Base-by-base conservation (phyloP, 2,113 vertebrate species). In the Crotalus tigris region DNA sequence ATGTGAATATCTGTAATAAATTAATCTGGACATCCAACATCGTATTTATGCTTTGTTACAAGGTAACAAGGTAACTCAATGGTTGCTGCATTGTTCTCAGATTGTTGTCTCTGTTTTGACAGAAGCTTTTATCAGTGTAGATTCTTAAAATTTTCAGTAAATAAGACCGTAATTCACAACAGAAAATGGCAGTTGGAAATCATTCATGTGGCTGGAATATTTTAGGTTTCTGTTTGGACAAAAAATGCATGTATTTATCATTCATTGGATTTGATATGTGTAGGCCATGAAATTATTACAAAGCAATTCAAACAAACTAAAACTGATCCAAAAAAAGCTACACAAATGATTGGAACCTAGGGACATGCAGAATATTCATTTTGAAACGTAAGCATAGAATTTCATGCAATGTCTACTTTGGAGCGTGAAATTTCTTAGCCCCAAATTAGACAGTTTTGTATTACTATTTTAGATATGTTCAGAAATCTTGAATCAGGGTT, bases 1-100 rank as follows among this genome's bases (percentile, higher is more conserved):
- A 51, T 81, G n/a, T 81, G n/a, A 44, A 44, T 57, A 94, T 87
- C 94, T 91, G 92, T 87, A 53, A 49, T 10, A 26, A 94, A 93
- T 59, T 33, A 87, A n/a, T 19, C 13, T 64, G 44, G 49, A 58
- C 93, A 92, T n/a, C 0, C 91, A 93, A 92, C 75, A 89, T 57
- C 33, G 92, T 75, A 87, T 15, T 0, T 87, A 17, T 86, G 90
- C 86, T 92, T n/a, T 94, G 59, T 64, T 87, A 17, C 51, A 89
- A 46, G 89, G 90, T 81, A 26, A 88, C 89, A 89, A 46, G 89
- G 90, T 81, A 26, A 88, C 89, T 85, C 81, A 90, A 86, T 86
- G 57, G 53, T 93, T 93, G 91, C 64, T 69, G 12, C 12, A n/a
- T n/a, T 69, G 11, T 69, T 69, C 29, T 69, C 12, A 69, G 12